These are phyloP conservation scores for Eueremaeus valkanovi DNA, from an alignment of 2,888 invertebrate species.

Conservation along the genomic window DNA sequence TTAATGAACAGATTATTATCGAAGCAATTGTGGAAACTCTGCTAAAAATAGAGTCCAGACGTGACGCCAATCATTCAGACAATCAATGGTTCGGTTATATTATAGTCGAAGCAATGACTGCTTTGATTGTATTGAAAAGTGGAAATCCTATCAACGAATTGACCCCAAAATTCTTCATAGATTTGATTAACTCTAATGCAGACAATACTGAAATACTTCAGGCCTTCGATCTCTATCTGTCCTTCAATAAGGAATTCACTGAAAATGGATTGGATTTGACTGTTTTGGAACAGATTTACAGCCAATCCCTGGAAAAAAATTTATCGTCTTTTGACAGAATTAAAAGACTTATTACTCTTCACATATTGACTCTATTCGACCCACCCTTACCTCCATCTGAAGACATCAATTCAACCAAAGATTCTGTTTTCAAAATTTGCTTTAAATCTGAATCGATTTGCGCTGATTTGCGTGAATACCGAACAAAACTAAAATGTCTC, in stretches of 20 bases:
- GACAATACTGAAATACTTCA: slow-evolving; percentile 49
- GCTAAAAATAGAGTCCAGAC: background rate
- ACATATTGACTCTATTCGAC: slow-evolving; percentile 66
- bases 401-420: slow-evolving; percentile 11
- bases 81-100: slow-evolving; percentile 27
- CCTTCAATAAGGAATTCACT: slow-evolving; percentile 29
- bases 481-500: slow-evolving; percentile 69
- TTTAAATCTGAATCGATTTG: slow-evolving; percentile 65
- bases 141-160: slow-evolving; percentile 28
- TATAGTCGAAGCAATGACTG: slow-evolving; percentile 32
- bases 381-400: slow-evolving; percentile 41
- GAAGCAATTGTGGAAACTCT: background rate
- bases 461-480: slow-evolving; percentile 70
- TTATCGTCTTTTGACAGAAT: slow-evolving; percentile 62
- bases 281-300: slow-evolving; percentile 56
- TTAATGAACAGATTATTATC: background rate
- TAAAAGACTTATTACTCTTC: slow-evolving; percentile 50
- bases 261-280: slow-evolving; percentile 35
- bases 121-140: slow-evolving; percentile 27
- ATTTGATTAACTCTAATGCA: slow-evolving; percentile 47
- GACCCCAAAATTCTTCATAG: slow-evolving; percentile 39
- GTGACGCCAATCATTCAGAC: background rate
- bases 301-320: slow-evolving; percentile 58
- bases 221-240: slow-evolving; percentile 50
- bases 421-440: slow-evolving; percentile 62